Evolutionary conservation across 1,140 invertebrate species (phyloP).

Genomic region (Drosophila athabasca): DNA sequence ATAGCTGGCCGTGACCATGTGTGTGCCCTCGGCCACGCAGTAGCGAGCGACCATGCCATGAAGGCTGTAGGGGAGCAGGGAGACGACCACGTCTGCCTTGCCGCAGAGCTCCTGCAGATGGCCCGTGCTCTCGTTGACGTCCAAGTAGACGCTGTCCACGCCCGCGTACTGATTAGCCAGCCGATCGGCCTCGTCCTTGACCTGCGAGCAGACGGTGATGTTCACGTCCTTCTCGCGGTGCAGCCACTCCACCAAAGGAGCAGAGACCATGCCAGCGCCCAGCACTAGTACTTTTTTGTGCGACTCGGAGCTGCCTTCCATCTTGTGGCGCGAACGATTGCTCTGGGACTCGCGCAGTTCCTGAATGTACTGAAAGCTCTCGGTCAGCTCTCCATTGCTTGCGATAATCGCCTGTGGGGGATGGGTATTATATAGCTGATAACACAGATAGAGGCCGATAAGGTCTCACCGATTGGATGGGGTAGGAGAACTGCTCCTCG

Average conservation of each 20-base stretch:
- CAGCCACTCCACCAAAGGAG: constrained; percentile 97
- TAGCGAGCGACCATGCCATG: constrained; percentile 93
- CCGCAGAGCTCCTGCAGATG: constrained; percentile 89
- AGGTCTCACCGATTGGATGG: constrained; percentile 91
- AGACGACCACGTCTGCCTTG: constrained; percentile 92
- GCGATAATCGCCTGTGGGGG: constrained; percentile 94
- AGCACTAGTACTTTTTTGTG: constrained; percentile 91
- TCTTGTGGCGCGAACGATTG: constrained; percentile 86
- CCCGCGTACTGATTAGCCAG: constrained; percentile 91
- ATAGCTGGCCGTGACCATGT: constrained; percentile 99
- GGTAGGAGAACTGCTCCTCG: constrained; percentile 90
- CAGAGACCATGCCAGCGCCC: constrained; percentile 97
- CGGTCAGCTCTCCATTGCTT: constrained; percentile 96
- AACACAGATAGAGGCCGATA: constrained; percentile 26
- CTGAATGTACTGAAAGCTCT: constrained; percentile 97
- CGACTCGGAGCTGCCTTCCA: constrained; percentile 83
- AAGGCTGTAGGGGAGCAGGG: constrained; percentile 95
- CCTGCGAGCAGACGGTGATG: constrained; percentile 93
- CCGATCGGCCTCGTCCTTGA: constrained; percentile 94
- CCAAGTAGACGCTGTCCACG: constrained; percentile 92
- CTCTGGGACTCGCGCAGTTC: constrained; percentile 89
- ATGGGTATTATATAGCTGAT: constrained; percentile 26
- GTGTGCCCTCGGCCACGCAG: constrained; percentile 93
- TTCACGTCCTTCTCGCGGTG: constrained; percentile 91
- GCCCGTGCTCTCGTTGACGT: constrained; percentile 90